Evolutionary conservation across 2,888 invertebrate species (phyloP).

Genomic region (Elmis aenea): DNA sequence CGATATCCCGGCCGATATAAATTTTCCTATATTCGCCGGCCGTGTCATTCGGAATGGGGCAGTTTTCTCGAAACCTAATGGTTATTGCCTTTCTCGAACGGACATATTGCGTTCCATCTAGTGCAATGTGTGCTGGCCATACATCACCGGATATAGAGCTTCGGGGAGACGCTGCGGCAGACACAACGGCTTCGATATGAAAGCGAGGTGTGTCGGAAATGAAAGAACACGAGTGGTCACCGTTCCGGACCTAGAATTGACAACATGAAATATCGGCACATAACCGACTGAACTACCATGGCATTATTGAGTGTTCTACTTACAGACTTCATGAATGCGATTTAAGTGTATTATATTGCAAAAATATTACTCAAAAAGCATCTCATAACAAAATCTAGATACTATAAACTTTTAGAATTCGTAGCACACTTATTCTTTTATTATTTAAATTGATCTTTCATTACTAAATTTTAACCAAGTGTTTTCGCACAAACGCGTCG

Average conservation of each 20-base stretch:
- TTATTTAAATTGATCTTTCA: no score
- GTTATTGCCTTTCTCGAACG: conserved; percentile 57
- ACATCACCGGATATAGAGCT: conserved; percentile 49
- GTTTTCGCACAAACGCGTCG: no score
- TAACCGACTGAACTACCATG: conserved; percentile 5
- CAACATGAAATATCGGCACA: conserved; percentile 11
- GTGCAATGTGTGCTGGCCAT: conserved; percentile 56
- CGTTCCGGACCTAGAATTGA: conserved; percentile 20
- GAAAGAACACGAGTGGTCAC: conserved; percentile 30
- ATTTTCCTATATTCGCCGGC: conserved; percentile 57
- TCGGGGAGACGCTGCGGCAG: conserved; percentile 36
- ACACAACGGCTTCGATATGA: conserved; percentile 32
- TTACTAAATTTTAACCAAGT: no score
- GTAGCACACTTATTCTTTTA: no score
- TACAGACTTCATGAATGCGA: no score
- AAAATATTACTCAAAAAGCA: no score
- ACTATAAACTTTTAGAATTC: no score
- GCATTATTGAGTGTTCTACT: not conserved
- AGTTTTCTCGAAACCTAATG: conserved; percentile 58
- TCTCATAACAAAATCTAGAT: no score
- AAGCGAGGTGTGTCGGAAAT: conserved; percentile 29
- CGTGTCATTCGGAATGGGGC: conserved; percentile 58
- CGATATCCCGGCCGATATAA: conserved; percentile 48
- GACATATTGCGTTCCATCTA: conserved; percentile 58
- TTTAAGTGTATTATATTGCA: no score